Base-by-base conservation (phyloP, 2,113 vertebrate genomes). In the Megaceryle torquata region DNA sequence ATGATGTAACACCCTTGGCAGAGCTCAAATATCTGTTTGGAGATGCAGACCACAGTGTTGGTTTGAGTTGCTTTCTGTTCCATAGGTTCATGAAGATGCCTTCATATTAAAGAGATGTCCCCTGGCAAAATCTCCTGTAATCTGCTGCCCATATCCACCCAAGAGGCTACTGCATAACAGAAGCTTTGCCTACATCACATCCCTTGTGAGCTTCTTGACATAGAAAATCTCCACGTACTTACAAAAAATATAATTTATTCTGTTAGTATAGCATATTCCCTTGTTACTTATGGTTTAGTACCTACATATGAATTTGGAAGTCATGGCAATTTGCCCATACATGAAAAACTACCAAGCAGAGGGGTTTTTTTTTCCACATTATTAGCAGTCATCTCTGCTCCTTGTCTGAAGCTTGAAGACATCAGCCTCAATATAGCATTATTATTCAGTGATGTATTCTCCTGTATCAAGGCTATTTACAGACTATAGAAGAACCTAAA, bases 1-100 rank as follows among this genome's bases (percentile, higher is more conserved):
- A 17, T 91, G 89, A 87, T 60, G 39, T 95, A 70, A 76, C 65
- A 65, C 25, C 39, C 64, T 92, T 89, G 76, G 91, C 80, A 95
- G 53, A 78, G 51, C 51, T 91, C 25, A 84, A 83, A 70, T 67
- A 10, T n/a, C 50, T 88, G 24, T 54, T 90, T 80, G 44, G 72
- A 64, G 48, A 78, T 59, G 48, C 65, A 96, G 88, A 56, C 56
- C 83, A 56, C 69, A 77, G 60, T 51, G 70, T 74, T 75, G 64
- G 46, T 83, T 61, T 65, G 64, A 79, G 68, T 17, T 1, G 14
- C 51, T 44, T 92, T 82, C 69, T 82, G 43, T 89, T 92, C 33
- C 37, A 21, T 16, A 60, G 46, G 29, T 35, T 78, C 35, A 56
- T 48, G 60, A 75, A 91, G 88, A 86, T 11, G 13, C 33, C 77